Base-by-base conservation (phyloP, 2,888 invertebrate species). In the Heterodera filipjevi region DNA sequence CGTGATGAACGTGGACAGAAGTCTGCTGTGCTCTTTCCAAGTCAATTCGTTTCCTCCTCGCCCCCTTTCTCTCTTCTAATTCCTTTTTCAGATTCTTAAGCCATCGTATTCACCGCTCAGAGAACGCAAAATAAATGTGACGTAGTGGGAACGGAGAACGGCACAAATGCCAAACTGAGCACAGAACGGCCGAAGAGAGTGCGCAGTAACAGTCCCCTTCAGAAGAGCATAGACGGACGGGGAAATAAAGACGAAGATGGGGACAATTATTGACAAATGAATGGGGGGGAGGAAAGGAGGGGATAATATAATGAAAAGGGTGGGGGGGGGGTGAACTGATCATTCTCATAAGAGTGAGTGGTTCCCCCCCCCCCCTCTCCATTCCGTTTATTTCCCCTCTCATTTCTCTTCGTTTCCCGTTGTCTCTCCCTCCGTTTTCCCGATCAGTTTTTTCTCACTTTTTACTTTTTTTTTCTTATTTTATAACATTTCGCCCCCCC, bases 1-100 rank as follows among this genome's bases (percentile, higher is more conserved):
- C 0, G 81, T 86, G 39, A 84, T 86, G 85, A 82, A 81, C 74
- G 85, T 87, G 66, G 85, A 86, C 78, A 80, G 82, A 66, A 84
- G 85, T 66, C 79, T 86, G 19, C 74, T 83, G 78, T 86, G 86
- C 78, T 85, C 86, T 3, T 86, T 86, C 78, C 84, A 86, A 75
- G 83, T 86, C 32, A 76, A 82, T 53, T n/a, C n/a, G n/a, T n/a
- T n/a, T n/a, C n/a, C n/a, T n/a, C n/a, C n/a, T n/a, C n/a, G n/a
- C n/a, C n/a, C n/a, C n/a, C n/a, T n/a, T n/a, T n/a, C n/a, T n/a
- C n/a, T n/a, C n/a, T n/a, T n/a, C 33, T 32, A 71, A 32, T 33
- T 49, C 49, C 49, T 5, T 49, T 39, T n/a, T 73, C 39, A 73
- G 73, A 75, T 75, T 35, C 68, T 75, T 39, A 75, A 75, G 68